Evolutionary conservation across 2,888 invertebrate species (phyloP), one percentile per base, ranked within the genome.

Genomic region (Andrena marginata): DNA sequence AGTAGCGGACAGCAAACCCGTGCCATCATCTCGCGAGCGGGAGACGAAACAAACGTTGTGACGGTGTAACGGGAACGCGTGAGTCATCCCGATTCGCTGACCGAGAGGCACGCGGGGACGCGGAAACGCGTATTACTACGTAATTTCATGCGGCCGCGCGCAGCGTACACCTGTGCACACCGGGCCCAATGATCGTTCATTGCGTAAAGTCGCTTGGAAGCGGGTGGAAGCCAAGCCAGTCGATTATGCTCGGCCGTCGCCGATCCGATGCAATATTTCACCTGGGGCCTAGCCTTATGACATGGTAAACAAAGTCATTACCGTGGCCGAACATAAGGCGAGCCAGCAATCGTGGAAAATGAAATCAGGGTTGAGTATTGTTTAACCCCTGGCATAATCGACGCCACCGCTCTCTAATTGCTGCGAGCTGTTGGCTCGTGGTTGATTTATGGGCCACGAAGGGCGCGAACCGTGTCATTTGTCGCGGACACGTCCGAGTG

Each of bases 231-330:
- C 77, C 74, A 59, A 68, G 78, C 77, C 74, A 76, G 77, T 80
- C 80, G 90, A 89, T 89, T 89, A 89, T 73, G 70, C 64, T 10
- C 64, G 68, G 59, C 31, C 68, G 63, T 42, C 72, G 78, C 65
- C 81, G 76, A 88, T 88, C 89, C 89, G 86, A 86, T 86, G 89
- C 87, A 87, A 84, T 86, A 88, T 81, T 91, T 90, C 92, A 92
- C 90, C 92, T 91, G 92, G 85, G 42, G 23, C 23, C 23, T 77
- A 85, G 79, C 89, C 87, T 92, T 90, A 90, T 89, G 91, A 91
- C 90, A 82, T 78, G 82, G 90, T 91, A 92, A 93, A 93, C 93
- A 93, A 93, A 93, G 91, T 92, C 91, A 93, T 93, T 93, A 93
- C 65, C 65, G 65, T 1, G 75, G 79, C 35, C 71, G 85, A 85